A percentile compares a stretch with the other conserved stretches of the same genome.
Conservation (phyloP, 53 echinoderm and acorn worm species). For the Luidia sarsii region DNA sequence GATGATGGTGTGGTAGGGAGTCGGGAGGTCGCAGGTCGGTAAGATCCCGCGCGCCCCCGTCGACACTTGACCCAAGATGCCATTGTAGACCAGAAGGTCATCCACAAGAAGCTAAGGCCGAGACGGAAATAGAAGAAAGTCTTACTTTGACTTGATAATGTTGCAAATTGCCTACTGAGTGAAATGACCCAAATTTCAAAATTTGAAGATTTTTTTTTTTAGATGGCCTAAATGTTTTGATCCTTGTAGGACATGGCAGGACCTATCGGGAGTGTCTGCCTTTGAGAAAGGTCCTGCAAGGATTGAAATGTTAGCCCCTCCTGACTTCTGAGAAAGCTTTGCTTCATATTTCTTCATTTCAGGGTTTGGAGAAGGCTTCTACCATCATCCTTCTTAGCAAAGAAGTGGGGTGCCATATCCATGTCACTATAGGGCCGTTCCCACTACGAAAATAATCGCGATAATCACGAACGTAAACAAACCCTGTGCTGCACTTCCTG, state of each 20-base stretch:
- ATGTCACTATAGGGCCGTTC: too few species aligned
- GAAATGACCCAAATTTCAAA: neutral
- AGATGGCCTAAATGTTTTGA: neutral
- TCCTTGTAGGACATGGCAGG: neutral
- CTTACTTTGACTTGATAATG: neutral
- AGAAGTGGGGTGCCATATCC: too few species aligned
- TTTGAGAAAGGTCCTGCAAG: too few species aligned
- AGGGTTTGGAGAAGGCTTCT: too few species aligned
- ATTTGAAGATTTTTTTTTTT: neutral
- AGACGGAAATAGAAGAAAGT: neutral
- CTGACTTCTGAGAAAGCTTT: too few species aligned
- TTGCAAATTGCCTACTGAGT: neutral
- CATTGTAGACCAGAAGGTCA: constrained; percentile 95
- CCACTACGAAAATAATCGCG: too few species aligned
- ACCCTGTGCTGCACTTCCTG: too few species aligned
- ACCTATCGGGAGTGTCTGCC: too few species aligned
- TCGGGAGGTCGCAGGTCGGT: constrained; percentile 82
- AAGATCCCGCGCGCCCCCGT: constrained; percentile 83
- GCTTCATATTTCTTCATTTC: too few species aligned
- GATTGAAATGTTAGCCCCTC: too few species aligned
- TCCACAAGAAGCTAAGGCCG: constrained; percentile 88
- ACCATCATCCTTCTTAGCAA: too few species aligned
- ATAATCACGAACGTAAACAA: too few species aligned
- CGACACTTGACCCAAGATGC: constrained; percentile 86
- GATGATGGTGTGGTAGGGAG: constrained; percentile 94